Evolutionary conservation across 2,888 invertebrate species (phyloP).

Genomic region (Trachelus troglodyta): DNA sequence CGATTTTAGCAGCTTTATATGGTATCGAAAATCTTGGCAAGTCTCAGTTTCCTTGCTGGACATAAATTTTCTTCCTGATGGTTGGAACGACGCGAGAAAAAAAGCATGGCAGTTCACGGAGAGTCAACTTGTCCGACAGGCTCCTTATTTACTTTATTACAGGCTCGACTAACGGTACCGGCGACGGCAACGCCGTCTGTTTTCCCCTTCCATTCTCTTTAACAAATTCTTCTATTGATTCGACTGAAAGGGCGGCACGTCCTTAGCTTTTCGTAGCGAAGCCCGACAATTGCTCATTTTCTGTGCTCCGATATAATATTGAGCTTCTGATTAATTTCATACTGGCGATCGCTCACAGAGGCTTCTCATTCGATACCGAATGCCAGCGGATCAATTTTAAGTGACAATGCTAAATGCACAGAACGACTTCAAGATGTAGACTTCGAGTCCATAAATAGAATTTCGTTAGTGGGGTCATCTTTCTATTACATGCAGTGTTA

Average conservation of each 20-base stretch:
- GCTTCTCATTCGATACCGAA: not conserved
- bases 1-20: not conserved
- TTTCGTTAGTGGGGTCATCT: not conserved
- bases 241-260: not conserved
- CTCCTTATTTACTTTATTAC: slow-evolving; percentile 65
- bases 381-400: not conserved
- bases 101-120: slow-evolving; percentile 28
- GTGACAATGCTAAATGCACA: not conserved
- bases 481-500: not conserved
- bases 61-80: slow-evolving; percentile 5
- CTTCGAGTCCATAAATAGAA: not conserved
- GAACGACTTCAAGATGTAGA: not conserved
- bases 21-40: not conserved
- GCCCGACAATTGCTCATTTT: not conserved
- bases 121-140: slow-evolving; percentile 50
- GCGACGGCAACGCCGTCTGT: slow-evolving; percentile 40
- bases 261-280: not conserved
- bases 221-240: slow-evolving; percentile 51
- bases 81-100: slow-evolving; percentile 38
- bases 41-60: not conserved
- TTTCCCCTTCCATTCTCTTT: slow-evolving; percentile 23
- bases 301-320: not conserved
- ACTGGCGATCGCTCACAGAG: not conserved
- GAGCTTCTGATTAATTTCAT: not conserved
- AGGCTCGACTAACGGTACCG: slow-evolving; percentile 36